phyloP scores from a whole-genome alignment of 2,113 vertebrate species.

The Brachyistius frenatus region DNA sequence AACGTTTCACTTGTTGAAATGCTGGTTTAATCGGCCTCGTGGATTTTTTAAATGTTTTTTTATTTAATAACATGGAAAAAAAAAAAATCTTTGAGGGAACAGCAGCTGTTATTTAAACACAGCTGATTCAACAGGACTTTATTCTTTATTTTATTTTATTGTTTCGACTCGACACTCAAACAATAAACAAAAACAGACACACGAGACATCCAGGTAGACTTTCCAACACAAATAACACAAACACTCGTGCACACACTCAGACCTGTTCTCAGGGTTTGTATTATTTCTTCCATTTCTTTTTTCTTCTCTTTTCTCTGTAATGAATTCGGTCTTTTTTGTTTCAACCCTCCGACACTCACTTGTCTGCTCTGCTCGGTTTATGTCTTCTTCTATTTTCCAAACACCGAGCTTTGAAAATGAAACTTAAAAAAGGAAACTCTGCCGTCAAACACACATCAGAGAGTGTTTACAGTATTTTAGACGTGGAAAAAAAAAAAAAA shows the following conservation, averaged over 20 bases:
- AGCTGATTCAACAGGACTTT: not conserved
- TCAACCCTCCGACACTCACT: too few relatives aligned
- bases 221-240: too few relatives aligned
- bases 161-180: not conserved
- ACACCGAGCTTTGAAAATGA: not conserved
- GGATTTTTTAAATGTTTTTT: too few relatives aligned
- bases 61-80: too few relatives aligned
- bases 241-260: not conserved
- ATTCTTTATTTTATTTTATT: too few relatives aligned
- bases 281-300: not conserved
- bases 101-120: not conserved
- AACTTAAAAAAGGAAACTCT: not conserved
- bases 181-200: not conserved
- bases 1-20: not conserved
- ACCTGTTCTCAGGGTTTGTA: too few relatives aligned
- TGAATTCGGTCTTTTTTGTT: not conserved
- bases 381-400: conserved; percentile 1
- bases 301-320: not conserved
- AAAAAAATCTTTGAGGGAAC: not conserved
- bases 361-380: not conserved
- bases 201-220: not conserved
- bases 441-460: conserved; percentile 7
- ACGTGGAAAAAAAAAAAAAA: not conserved
- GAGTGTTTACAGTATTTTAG: not conserved
- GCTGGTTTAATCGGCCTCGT: not conserved